phyloP scores from a whole-genome alignment of 2,888 invertebrate species.

The Podabrus alpinus region DNA sequence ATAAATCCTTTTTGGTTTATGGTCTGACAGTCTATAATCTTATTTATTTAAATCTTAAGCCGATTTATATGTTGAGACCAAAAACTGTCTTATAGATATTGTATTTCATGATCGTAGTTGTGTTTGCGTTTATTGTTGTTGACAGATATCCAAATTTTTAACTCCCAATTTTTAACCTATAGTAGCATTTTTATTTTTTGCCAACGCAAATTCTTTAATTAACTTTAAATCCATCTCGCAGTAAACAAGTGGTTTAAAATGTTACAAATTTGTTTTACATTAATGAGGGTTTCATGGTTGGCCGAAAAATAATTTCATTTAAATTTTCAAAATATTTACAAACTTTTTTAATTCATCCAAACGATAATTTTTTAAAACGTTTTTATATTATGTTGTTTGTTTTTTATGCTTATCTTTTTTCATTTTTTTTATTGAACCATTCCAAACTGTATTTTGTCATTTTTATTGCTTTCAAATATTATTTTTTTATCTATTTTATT shows the following conservation, averaged over 20 bases:
- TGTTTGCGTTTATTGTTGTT: constrained; percentile 19
- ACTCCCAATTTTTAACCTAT: constrained; percentile 8
- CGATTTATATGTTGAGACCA: constrained; percentile 25
- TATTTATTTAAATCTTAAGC: constrained; percentile 31
- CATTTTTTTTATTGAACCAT: neutral
- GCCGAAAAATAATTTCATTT: neutral
- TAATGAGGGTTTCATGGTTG: neutral
- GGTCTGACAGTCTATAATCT: constrained; percentile 24
- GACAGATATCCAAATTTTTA: constrained; percentile 13
- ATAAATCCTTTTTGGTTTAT: constrained; percentile 28
- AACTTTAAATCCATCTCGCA: neutral
- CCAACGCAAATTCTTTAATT: neutral
- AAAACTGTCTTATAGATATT: constrained; percentile 27
- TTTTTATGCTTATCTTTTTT: neutral
- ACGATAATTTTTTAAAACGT: neutral
- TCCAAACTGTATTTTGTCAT: neutral
- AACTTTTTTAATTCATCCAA: neutral
- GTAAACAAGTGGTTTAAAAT: neutral
- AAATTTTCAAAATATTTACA: neutral
- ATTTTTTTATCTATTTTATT: neutral
- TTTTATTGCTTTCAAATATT: neutral
- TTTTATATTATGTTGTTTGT: neutral
- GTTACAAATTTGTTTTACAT: neutral
- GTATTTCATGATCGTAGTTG: constrained; percentile 16
- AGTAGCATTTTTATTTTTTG: constrained; percentile 4